phyloP scores from a whole-genome alignment of 2,113 vertebrate genomes.

The Galbula dea region DNA sequence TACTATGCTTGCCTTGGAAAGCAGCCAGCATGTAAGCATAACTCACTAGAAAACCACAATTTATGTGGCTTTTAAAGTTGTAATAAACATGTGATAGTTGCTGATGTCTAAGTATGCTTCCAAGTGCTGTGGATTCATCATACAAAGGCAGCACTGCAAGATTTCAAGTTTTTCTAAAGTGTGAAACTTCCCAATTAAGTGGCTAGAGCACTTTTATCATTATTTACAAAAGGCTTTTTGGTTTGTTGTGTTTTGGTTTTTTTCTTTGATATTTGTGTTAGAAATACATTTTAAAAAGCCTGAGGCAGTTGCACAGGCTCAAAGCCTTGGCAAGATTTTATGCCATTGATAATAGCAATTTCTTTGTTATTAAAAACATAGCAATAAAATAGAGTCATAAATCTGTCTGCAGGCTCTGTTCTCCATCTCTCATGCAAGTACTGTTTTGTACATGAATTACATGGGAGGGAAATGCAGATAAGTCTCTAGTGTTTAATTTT shows the following conservation, averaged over 20 bases:
- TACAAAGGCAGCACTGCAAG: not conserved
- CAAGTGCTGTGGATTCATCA: not conserved
- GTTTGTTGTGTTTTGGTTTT: not conserved
- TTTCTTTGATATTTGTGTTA: not conserved
- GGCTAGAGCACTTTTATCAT: not conserved
- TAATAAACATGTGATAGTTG: not conserved
- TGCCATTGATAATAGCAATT: not conserved
- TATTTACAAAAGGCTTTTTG: not conserved
- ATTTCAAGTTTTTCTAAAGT: not conserved
- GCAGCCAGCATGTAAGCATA: not conserved
- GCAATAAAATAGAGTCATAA: not conserved
- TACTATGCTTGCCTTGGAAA: not conserved
- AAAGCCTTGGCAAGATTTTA: not conserved
- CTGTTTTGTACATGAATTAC: not conserved
- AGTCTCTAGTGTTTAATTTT: not conserved
- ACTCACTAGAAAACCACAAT: not conserved
- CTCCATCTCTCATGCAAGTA: not conserved
- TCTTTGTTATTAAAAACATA: not conserved
- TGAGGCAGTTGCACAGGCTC: not conserved
- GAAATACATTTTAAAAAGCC: not conserved
- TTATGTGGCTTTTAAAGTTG: slow-evolving; percentile 16
- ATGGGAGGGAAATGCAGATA: not conserved
- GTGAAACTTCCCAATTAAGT: not conserved
- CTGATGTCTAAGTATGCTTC: not conserved
- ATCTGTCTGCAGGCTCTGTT: not conserved